Percentiles rank a stretch among this genome's conserved stretches.
phyloP scores from a whole-genome alignment of 2,113 vertebrate species.

The Thomomys bottae region DNA sequence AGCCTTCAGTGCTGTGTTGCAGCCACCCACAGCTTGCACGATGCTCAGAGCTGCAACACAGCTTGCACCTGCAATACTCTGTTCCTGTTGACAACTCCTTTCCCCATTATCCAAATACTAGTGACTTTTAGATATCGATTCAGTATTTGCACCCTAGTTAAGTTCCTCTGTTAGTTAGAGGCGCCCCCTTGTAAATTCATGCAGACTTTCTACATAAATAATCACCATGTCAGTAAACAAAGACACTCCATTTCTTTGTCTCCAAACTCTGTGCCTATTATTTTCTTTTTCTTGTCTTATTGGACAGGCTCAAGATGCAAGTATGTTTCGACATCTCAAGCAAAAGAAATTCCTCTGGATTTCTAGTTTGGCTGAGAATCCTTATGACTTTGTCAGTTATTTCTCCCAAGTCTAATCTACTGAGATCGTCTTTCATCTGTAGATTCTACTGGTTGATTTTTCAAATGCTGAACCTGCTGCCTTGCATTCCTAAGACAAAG shows the following conservation, averaged over 20 bases:
- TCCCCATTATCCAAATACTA: background rate
- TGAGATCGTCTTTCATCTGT: background rate
- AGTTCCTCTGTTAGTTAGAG: background rate
- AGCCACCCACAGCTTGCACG: background rate
- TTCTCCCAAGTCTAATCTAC: background rate
- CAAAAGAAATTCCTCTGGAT: background rate
- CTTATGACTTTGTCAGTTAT: background rate
- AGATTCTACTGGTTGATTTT: background rate
- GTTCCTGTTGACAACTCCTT: background rate
- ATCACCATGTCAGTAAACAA: background rate
- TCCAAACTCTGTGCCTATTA: background rate
- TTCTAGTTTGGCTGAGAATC: background rate
- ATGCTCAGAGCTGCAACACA: background rate
- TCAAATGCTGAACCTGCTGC: background rate
- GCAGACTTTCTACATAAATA: background rate
- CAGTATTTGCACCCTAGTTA: background rate
- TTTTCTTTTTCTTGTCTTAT: background rate
- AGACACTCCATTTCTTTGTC: background rate
- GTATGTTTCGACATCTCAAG: background rate
- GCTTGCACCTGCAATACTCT: no score
- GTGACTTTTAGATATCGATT: background rate
- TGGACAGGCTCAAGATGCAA: background rate
- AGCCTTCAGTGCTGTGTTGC: rapidly evolving
- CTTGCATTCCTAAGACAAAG: background rate
- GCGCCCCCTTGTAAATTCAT: background rate